phyloP scores from a whole-genome alignment of 2,797 vertebrate species.

The Pipistrellus pipistrellus region DNA sequence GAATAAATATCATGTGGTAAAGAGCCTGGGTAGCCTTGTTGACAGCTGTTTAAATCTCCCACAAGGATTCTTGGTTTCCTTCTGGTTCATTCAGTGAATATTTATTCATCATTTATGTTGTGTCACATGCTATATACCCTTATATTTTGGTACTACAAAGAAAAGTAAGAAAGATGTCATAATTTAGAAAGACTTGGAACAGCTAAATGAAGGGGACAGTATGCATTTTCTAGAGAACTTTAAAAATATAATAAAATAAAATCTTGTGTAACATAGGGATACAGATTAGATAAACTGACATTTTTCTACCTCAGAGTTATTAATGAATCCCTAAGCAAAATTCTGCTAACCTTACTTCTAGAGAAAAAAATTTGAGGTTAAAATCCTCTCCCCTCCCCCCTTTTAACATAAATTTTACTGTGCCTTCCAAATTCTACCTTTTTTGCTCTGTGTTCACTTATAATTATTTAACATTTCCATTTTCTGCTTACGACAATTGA shows the following conservation, averaged over 20 bases:
- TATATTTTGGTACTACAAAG: neutral
- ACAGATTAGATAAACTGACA: neutral
- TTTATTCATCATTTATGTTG: neutral
- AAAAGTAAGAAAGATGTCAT: neutral
- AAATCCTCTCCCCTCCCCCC: neutral
- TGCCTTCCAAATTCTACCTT: neutral
- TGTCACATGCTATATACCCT: neutral
- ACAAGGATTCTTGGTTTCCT: neutral
- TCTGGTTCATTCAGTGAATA: neutral
- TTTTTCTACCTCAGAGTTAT: neutral
- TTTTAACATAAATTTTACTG: neutral
- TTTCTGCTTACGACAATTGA: neutral
- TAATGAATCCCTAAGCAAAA: slow-evolving; percentile 44
- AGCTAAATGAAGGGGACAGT: neutral
- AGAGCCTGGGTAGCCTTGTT: neutral
- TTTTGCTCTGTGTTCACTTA: neutral
- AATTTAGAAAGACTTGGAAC: slow-evolving; percentile 28
- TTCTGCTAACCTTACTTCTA: neutral
- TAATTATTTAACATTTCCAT: neutral
- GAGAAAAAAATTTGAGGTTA: slow-evolving; percentile 32
- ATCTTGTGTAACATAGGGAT: neutral
- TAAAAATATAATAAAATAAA: slow-evolving; percentile 35
- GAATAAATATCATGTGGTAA: neutral
- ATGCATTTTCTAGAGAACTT: slow-evolving; percentile 40
- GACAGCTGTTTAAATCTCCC: neutral